Evolutionary conservation across 1,140 invertebrate genomes (phyloP).

Genomic region (Megathymus violae): DNA sequence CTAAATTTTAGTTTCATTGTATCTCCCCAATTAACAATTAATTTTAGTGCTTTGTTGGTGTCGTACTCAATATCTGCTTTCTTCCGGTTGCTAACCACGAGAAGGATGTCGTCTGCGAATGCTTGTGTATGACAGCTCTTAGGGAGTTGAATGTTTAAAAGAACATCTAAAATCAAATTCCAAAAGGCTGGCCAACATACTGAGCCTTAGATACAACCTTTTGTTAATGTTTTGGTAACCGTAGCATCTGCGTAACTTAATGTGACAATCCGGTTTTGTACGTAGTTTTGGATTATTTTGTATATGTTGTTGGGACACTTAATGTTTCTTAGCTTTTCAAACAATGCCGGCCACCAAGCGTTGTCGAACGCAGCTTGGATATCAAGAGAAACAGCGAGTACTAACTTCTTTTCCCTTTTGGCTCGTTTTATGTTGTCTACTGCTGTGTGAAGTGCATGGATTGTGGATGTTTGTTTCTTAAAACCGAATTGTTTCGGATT

Average conservation of each 20-base stretch:
- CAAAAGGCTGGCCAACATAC: constrained; percentile 18
- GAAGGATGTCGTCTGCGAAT: too few relatives aligned
- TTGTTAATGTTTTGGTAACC: constrained; percentile 20
- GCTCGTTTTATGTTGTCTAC: constrained; percentile 9
- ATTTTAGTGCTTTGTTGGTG: too few relatives aligned
- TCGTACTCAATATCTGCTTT: too few relatives aligned
- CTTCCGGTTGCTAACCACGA: too few relatives aligned
- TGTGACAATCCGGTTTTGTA: background rate
- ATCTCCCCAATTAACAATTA: too few relatives aligned
- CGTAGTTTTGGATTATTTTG: constrained; percentile 16
- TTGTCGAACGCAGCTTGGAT: too few relatives aligned
- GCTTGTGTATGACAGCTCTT: constrained; percentile 34
- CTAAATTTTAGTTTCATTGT: constrained; percentile 33
- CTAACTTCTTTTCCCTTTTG: background rate
- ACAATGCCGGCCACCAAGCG: too few relatives aligned
- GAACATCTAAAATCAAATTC: constrained; percentile 34
- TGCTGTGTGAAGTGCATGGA: constrained; percentile 21
- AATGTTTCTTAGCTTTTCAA: constrained; percentile 14
- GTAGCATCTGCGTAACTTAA: constrained; percentile 2
- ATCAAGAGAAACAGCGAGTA: too few relatives aligned
- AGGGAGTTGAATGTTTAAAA: constrained; percentile 24
- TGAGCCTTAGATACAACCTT: constrained; percentile 43
- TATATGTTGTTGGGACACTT: constrained; percentile 36
- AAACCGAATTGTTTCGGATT: constrained; percentile 41
- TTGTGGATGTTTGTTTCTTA: too few relatives aligned